Evolutionary conservation across 2,797 vertebrate genomes (phyloP), one percentile per base, ranked within the genome.

Genomic region (Acanthurus leucopareius): DNA sequence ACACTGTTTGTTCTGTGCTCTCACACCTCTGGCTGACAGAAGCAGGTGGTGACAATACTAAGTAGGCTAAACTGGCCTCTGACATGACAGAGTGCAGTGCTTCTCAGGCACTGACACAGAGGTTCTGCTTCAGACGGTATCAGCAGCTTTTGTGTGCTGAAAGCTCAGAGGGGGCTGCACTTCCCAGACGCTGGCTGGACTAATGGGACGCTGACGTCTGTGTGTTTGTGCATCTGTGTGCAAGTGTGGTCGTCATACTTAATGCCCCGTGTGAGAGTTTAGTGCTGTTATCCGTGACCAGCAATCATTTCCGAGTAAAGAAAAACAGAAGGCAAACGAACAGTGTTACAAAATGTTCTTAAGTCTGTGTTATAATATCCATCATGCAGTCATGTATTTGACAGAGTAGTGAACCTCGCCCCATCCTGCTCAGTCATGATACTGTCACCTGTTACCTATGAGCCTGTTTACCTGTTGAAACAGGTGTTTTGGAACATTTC

Each of bases 131-230:
- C 74, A 69, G 47, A 80, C 59, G 2, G 22, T 68, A 83, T 90
- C 89, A 89, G 87, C 90, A 87, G 75, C 86, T 82, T 75, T 28
- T 72, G 75, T 85, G 66, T 82, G 88, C 77, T 83, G 87, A 88
- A 52, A 79, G 60, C 62, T n/a, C 56, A 60, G 77, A 91, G 76
- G 10, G 10, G 76, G 51, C 77, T 72, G 80, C 69, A 72, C 79
- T 79, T 80, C 52, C 28, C 68, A 81, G 51, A 82, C 75, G 69
- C 4, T 15, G 35, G 28, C 28, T 4, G 35, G 42, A 78, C 59
- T 78, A 78, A 82, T 75, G 65, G 76, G 66, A 68, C 48, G 57
- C 28, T 73, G 66, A 60, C 5, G 44, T 58, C 28, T 71, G 61
- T 53, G 52, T 60, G 38, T 59, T 7, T 57, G 38, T 65, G 20